Evolutionary conservation across 1,140 invertebrate genomes (phyloP), one percentile per base, ranked within the genome.

Genomic region (Piezodorus guildinii): DNA sequence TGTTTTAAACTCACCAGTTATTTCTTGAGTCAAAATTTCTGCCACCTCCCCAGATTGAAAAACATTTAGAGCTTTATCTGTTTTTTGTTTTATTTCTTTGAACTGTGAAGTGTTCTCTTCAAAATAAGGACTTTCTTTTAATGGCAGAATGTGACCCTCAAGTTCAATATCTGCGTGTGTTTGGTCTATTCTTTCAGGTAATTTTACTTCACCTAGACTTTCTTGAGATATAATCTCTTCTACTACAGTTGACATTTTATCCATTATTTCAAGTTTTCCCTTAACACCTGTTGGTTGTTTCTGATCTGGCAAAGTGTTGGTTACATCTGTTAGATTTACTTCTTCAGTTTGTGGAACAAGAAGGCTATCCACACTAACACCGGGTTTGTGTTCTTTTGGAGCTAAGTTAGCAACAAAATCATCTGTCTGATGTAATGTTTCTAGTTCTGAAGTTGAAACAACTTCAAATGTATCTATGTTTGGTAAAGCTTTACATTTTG

Each of bases 151-250:
- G n/a, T 54, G 49, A 17, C 61, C 62, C 34, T 62, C 58, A 27
- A 68, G 14, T 21, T 66, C 27, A 15, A 65, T 46, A 25, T 66
- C 56, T 19, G 61, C 65, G 30, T 51, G 30, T 0, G 51, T 25
- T 60, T n/a, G 3, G 5, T 64, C 58, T 44, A 56, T 59, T 54
- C 25, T 60, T 54, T 17, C 30, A 23, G 45, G 34, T 14, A 17
- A 19, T 17, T 39, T 21, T 14, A 56, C 39, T 44, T 63, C 62
- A 17, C 63, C 49, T 27, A 27, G 25, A 44, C 58, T 60, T 9
- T 60, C 58, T 9, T 44, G 9, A 4, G 34, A 25, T 3, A 5
- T 43, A 19, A 23, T n/a, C n/a, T 43, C 5, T 9, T 39, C 14
- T 19, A 60, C 58, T 9, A 43, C 15, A n/a, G 39, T 34, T 19